These are phyloP conservation scores for Melanaphis sacchari DNA, from an alignment of 1,140 invertebrate genomes.

Conservation along the genomic window DNA sequence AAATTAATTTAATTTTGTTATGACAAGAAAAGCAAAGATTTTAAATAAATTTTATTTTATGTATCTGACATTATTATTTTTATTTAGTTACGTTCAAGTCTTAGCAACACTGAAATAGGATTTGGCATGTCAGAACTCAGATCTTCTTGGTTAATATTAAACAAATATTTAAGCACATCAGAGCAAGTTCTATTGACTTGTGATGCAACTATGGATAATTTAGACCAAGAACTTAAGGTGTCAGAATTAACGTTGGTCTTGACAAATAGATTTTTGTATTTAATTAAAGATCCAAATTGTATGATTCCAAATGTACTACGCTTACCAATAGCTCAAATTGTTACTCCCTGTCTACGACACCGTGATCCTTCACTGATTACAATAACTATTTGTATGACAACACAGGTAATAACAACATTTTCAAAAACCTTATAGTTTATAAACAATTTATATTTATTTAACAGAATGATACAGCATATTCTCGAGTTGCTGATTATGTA, in stretches of 20 bases:
- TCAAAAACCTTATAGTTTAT: not conserved
- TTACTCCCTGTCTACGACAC: constrained; percentile 31
- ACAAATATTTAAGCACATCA: constrained; percentile 21
- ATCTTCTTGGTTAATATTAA: constrained; percentile 54
- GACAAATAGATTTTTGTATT: constrained; percentile 48
- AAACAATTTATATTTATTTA: not conserved
- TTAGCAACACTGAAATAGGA: constrained; percentile 1
- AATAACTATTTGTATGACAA: constrained; percentile 44
- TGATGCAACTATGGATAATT: constrained; percentile 46
- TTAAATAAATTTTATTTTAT: not conserved
- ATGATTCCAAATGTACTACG: constrained; percentile 19
- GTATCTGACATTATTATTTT: not conserved
- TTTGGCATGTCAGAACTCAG: constrained; percentile 40
- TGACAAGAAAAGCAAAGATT: not conserved
- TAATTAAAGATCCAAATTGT: constrained; percentile 43
- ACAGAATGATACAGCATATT: constrained; percentile 44
- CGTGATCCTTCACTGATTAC: constrained; percentile 43
- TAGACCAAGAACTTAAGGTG: not conserved
- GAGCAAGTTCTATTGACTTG: constrained; percentile 37
- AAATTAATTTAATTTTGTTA: not conserved
- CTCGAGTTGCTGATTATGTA: constrained; percentile 49
- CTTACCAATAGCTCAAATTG: constrained; percentile 52
- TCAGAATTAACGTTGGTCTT: constrained; percentile 40
- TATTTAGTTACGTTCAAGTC: constrained; percentile 37
- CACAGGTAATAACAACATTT: constrained; percentile 16